Percentiles rank a stretch among this genome's conserved stretches.
Conservation (phyloP, 2,113 vertebrate genomes). For the Pollachius pollachius region DNA sequence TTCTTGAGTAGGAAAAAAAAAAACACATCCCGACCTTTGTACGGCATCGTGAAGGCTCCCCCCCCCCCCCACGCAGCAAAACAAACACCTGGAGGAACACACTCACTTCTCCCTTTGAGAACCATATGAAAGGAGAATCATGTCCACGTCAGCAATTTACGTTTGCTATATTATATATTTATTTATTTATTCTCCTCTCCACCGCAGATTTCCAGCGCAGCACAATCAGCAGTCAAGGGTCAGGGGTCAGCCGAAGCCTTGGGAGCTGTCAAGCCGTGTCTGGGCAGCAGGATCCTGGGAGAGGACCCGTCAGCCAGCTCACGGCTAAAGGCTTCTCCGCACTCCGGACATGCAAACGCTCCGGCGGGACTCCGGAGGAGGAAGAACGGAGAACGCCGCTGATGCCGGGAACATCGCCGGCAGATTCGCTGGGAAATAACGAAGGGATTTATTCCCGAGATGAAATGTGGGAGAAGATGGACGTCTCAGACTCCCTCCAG, state of each 20-base stretch:
- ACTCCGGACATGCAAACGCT: too few relatives aligned
- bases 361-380: too few relatives aligned
- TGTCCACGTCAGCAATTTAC: too few relatives aligned
- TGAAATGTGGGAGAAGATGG: too few relatives aligned
- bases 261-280: conserved; percentile 17
- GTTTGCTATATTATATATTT: too few relatives aligned
- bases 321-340: background rate
- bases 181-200: conserved; percentile 6
- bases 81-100: conserved; percentile 28
- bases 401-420: too few relatives aligned
- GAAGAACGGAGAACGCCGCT: too few relatives aligned
- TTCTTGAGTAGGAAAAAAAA: conserved; percentile 62
- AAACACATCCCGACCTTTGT: conserved; percentile 59
- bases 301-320: background rate
- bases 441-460: too few relatives aligned
- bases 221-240: conserved; percentile 22
- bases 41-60: conserved; percentile 38
- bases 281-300: background rate
- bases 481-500: too few relatives aligned
- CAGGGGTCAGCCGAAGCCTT: conserved; percentile 12
- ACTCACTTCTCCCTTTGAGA: background rate
- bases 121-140: conserved; percentile 15
- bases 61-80: conserved; percentile 23
- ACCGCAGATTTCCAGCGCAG: background rate
- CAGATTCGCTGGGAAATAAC: too few relatives aligned